Percentiles rank a stretch among this genome's conserved stretches.
phyloP scores from a whole-genome alignment of 2,113 vertebrate genomes.

The Brachionichthys hirsutus region DNA sequence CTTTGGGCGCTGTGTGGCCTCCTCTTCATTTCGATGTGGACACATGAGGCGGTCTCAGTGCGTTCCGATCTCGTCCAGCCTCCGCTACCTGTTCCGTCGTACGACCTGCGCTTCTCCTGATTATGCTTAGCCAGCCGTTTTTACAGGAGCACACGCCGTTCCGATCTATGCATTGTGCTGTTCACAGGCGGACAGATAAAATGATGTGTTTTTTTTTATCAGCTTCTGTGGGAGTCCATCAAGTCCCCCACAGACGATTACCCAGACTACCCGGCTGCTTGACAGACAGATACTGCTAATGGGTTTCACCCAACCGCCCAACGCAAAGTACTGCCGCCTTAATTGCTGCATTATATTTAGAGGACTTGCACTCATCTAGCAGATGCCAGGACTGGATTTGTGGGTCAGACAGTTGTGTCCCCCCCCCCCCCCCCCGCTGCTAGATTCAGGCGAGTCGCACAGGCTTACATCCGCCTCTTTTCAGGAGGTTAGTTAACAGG shows the following conservation, averaged over 20 bases:
- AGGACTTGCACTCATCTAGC: slow-evolving; percentile 47
- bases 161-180: no score
- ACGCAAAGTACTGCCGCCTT: slow-evolving; percentile 22
- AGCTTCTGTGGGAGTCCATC: slow-evolving; percentile 3
- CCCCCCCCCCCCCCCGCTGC: not conserved
- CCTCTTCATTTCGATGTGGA: no score
- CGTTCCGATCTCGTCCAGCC: no score
- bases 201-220: not conserved
- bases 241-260: slow-evolving; percentile 10
- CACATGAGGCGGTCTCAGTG: no score
- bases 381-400: slow-evolving; percentile 48
- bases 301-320: slow-evolving; percentile 31
- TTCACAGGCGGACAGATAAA: slow-evolving; percentile 1
- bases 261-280: slow-evolving; percentile 30
- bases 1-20: not conserved
- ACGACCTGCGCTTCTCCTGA: no score
- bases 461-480: not conserved
- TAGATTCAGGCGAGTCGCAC: slow-evolving; percentile 15
- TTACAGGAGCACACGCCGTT: no score
- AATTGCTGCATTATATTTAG: slow-evolving; percentile 50
- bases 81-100: no score
- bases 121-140: no score
- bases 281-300: slow-evolving; percentile 42
- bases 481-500: slow-evolving; percentile 7
- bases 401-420: slow-evolving; percentile 31